phyloP scores from a whole-genome alignment of 2,113 vertebrate genomes.

The Sylvia atricapilla region DNA sequence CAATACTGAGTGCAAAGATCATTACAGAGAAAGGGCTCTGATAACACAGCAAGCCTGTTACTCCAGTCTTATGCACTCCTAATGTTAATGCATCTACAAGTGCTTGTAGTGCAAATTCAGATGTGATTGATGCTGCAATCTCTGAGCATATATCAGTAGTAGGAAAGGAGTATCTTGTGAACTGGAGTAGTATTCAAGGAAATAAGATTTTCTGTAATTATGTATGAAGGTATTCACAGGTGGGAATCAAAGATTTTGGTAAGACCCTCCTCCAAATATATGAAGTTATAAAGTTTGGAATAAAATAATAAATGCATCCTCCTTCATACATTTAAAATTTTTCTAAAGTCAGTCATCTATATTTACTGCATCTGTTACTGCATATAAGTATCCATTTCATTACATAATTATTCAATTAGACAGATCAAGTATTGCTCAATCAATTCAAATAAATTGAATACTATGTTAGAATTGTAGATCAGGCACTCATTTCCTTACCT shows the following conservation, averaged over 20 bases:
- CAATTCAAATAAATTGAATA: background rate
- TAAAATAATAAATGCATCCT: background rate
- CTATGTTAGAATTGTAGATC: background rate
- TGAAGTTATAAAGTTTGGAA: background rate
- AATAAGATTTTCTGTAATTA: background rate
- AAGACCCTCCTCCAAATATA: background rate
- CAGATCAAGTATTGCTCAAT: background rate
- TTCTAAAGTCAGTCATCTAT: background rate
- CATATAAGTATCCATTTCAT: background rate
- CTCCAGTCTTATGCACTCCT: background rate
- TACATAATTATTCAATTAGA: background rate
- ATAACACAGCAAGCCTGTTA: background rate
- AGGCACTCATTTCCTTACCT: background rate
- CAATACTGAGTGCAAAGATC: background rate
- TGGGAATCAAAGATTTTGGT: background rate
- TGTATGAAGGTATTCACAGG: background rate
- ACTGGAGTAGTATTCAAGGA: slow-evolving; percentile 46
- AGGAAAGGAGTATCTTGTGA: slow-evolving; percentile 31
- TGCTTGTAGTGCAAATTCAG: slow-evolving; percentile 49
- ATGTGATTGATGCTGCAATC: slow-evolving; percentile 47
- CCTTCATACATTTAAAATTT: background rate
- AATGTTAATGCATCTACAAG: slow-evolving; percentile 28
- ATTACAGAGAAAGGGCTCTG: background rate
- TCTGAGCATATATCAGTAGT: slow-evolving; percentile 12
- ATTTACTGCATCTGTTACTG: background rate